phyloP scores from a whole-genome alignment of 2,113 vertebrate genomes.

The Otis tarda region DNA sequence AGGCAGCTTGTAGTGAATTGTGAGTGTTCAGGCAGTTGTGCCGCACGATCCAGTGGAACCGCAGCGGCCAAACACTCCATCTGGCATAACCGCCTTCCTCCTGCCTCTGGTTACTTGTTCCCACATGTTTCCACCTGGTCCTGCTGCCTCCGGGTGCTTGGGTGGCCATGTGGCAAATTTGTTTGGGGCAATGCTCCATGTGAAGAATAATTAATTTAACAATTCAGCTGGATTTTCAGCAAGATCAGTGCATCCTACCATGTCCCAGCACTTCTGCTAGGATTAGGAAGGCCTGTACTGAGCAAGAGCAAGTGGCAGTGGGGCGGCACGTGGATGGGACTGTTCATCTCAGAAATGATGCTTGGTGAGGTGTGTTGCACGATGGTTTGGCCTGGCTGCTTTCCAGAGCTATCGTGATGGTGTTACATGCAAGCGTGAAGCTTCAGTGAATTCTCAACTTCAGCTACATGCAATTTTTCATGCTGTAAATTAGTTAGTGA shows the following conservation, averaged over 20 bases:
- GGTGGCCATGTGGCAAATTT: background rate
- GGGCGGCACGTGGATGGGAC: background rate
- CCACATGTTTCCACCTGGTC: background rate
- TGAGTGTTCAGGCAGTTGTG: accelerated
- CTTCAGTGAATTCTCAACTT: background rate
- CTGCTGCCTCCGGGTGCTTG: background rate
- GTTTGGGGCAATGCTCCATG: background rate
- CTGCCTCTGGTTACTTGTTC: accelerated
- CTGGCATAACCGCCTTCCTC: accelerated
- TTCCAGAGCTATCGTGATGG: accelerated
- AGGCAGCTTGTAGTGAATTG: accelerated
- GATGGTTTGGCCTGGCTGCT: accelerated
- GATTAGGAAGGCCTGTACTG: background rate
- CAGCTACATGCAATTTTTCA: background rate
- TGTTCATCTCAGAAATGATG: accelerated
- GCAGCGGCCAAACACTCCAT: accelerated
- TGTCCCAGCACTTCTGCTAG: accelerated
- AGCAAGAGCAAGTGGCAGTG: no score
- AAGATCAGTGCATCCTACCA: accelerated
- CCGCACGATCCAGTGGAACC: accelerated
- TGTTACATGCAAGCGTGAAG: accelerated
- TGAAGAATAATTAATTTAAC: accelerated
- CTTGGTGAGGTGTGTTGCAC: accelerated
- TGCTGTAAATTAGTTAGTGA: background rate
- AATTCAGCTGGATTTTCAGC: background rate